Percentiles rank a stretch among this genome's conserved stretches.
Evolutionary conservation across 2,113 vertebrate genomes (phyloP).

Genomic region (Cebus imitator): DNA sequence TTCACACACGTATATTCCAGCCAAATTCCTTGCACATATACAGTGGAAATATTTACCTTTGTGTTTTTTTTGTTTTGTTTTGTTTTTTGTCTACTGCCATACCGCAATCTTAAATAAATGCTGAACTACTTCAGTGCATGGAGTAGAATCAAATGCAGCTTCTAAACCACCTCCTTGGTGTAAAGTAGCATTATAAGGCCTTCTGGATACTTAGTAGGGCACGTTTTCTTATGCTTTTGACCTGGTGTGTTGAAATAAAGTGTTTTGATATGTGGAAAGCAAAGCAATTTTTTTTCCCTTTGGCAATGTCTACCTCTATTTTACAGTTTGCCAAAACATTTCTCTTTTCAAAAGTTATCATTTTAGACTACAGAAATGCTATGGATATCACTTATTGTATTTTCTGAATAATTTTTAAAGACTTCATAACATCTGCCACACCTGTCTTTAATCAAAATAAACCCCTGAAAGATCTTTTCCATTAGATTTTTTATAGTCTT

Average conservation of each 20-base stretch:
- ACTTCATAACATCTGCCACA: background rate
- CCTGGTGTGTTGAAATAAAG: background rate
- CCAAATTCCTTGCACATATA: background rate
- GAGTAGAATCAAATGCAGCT: background rate
- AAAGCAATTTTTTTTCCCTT: background rate
- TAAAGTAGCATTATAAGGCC: background rate
- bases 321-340: background rate
- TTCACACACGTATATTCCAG: background rate
- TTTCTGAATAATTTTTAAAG: background rate
- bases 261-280: background rate
- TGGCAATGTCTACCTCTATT: background rate
- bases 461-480: background rate
- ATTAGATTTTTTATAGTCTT: background rate
- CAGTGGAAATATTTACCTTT: background rate
- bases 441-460: slow-evolving; percentile 54
- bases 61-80: background rate
- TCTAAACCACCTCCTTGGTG: background rate
- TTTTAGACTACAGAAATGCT: background rate
- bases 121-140: background rate
- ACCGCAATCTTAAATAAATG: fast-evolving
- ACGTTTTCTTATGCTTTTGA: too few species aligned
- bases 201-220: background rate
- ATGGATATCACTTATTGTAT: background rate
- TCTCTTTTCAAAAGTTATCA: background rate
- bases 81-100: background rate